Base-by-base conservation (phyloP, 2,797 vertebrate species). In the Neomorphus geoffroyi region DNA sequence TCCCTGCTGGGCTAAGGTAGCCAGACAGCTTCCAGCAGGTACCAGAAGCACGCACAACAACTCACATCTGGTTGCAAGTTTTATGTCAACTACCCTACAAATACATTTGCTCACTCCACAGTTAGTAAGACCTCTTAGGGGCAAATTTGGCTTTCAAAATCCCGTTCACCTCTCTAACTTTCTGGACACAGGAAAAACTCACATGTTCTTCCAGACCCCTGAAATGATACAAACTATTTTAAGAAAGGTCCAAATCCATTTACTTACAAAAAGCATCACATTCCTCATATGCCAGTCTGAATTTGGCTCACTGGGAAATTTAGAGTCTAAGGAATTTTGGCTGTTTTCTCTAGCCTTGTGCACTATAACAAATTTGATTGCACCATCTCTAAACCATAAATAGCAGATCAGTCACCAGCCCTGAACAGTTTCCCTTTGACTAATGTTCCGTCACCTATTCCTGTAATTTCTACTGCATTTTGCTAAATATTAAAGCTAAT, bases 401-500 rank as follows among this genome's bases (percentile, higher is more conserved):
- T 28, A 88, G 35, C 35, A 81, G 17, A 39, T 90, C 60, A 77
- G 45, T 86, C 78, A 57, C 28, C 78, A 86, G 33, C 54, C 65
- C 80, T 70, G 46, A 86, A 23, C 27, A 72, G 33, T 56, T 85
- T 95, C 51, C 48, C 27, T 81, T 87, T 84, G 48, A 56, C 57
- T 67, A 41, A 43, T 80, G 53, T 84, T 70, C n/a, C 37, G 37
- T 72, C 61, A 41, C 13, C 24, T 57, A 26, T 92, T 94, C 58
- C 65, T 88, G 81, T 91, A 92, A 60, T 67, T 94, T 86, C 22
- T 61, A 33, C 57, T 79, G 37, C 48, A 60, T 92, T 77, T 87
- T 46, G 53, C 56, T 96, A 89, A 88, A 91, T 85, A 92, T 85
- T 95, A 91, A 72, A 85, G 70, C 64, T 97, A 51, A 81, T 83